These are phyloP conservation scores for Thymallus thymallus DNA, from an alignment of 2,113 vertebrate genomes.

Conservation along the genomic window DNA sequence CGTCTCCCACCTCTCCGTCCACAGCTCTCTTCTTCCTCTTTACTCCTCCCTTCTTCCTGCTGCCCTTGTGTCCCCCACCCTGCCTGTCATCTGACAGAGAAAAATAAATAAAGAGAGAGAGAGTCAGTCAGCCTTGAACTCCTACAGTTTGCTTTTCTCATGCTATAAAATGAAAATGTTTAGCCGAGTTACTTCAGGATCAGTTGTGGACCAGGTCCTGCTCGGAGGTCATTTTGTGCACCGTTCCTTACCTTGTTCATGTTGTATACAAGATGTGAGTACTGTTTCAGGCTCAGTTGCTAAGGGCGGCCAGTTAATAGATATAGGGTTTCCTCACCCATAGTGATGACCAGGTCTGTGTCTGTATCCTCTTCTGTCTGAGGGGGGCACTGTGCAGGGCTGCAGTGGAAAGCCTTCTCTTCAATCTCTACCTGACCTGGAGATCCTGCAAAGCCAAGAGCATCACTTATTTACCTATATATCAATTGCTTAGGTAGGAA, in stretches of 20 bases:
- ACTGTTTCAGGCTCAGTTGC: neutral
- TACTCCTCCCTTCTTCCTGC: constrained; percentile 49
- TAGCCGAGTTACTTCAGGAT: neutral
- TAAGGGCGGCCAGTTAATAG: neutral
- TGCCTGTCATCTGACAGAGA: constrained; percentile 63
- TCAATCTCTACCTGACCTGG: constrained; percentile 10
- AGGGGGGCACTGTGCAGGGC: neutral
- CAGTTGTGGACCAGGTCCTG: neutral
- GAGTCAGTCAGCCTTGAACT: neutral
- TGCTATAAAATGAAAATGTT: no score
- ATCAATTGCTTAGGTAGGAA: no score
- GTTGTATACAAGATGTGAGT: neutral
- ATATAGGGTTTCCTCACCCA: constrained; percentile 53
- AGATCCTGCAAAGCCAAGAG: no score
- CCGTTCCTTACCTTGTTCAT: no score
- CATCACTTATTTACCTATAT: no score
- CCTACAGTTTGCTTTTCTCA: no score
- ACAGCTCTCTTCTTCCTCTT: constrained; percentile 41
- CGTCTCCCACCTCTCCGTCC: constrained; percentile 4
- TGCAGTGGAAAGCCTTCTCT: constrained; percentile 10
- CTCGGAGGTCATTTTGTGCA: no score
- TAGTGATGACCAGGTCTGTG: constrained; percentile 65
- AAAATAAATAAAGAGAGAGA: neutral
- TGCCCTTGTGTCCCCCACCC: constrained; percentile 54
- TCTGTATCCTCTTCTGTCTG: constrained; percentile 49